phyloP scores from a whole-genome alignment of 2,888 invertebrate species.

The Amphimallon solstitiale region DNA sequence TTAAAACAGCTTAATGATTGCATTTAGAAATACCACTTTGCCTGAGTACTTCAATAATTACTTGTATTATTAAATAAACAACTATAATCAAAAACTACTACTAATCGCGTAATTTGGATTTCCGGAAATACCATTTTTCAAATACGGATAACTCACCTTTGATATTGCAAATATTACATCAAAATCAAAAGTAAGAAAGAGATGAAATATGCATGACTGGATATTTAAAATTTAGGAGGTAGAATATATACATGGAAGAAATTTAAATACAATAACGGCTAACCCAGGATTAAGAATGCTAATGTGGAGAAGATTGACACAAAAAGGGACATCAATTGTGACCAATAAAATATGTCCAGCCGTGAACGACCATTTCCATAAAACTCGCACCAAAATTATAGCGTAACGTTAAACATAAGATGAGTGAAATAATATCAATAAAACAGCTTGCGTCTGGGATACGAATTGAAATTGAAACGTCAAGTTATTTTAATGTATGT shows the following conservation, averaged over 20 bases:
- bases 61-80: no score
- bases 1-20: no score
- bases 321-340: slow-evolving; percentile 47
- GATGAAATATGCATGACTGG: no score
- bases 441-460: slow-evolving; percentile 62
- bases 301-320: slow-evolving; percentile 46
- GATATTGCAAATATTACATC: no score
- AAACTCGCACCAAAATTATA: slow-evolving; percentile 39
- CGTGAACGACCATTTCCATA: slow-evolving; percentile 45
- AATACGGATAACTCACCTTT: no score
- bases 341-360: slow-evolving; percentile 47
- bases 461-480: slow-evolving; percentile 62
- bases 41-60: no score
- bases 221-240: neutral
- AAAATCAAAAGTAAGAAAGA: no score
- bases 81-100: no score
- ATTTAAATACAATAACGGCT: slow-evolving; percentile 40
- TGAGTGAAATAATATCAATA: slow-evolving; percentile 61
- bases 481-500: slow-evolving; percentile 46
- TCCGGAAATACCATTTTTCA: no score
- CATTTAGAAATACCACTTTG: no score
- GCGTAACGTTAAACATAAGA: slow-evolving; percentile 53
- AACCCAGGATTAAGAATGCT: slow-evolving; percentile 44
- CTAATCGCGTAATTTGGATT: no score
- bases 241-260: slow-evolving; percentile 1